Percentiles rank a stretch among this genome's conserved stretches.
These are phyloP conservation scores for Mesembrinibis cayennensis DNA, from an alignment of 2,113 vertebrate species.

Conservation along the genomic window DNA sequence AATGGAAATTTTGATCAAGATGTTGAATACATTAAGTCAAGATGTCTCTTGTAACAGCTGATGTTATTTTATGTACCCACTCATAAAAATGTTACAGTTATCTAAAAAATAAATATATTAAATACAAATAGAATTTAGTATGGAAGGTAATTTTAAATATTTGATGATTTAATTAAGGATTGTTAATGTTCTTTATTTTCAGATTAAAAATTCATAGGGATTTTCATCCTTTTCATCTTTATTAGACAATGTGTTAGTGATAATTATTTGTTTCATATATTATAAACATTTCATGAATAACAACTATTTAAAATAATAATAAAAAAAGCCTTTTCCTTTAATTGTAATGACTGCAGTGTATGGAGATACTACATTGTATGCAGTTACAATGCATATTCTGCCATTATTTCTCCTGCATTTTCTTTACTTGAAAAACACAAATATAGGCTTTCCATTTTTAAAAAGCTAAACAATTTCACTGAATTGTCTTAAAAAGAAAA, in stretches of 20 bases:
- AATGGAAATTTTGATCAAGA: conserved; percentile 55
- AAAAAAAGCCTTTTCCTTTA: not conserved
- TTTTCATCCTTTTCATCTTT: conserved; percentile 61
- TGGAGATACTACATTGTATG: not conserved
- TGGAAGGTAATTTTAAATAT: conserved; percentile 64
- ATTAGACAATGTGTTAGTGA: conserved; percentile 59
- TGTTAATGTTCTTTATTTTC: conserved; percentile 65
- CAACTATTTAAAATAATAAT: conserved; percentile 58
- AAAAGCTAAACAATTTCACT: not conserved
- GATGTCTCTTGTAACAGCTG: conserved; percentile 6
- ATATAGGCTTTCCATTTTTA: not conserved
- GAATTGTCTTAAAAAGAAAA: not conserved
- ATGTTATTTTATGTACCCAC: conserved; percentile 28
- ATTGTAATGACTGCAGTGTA: not conserved
- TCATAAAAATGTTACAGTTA: conserved; percentile 50
- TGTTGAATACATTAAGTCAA: conserved; percentile 27
- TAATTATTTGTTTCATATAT: conserved; percentile 67
- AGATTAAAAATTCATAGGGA: conserved; percentile 64
- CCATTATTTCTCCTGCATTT: not conserved
- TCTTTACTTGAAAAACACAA: not conserved
- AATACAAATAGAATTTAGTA: conserved; percentile 50
- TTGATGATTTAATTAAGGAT: conserved; percentile 65
- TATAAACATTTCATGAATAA: conserved; percentile 41
- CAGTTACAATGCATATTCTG: not conserved
- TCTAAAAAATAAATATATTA: conserved; percentile 51